phyloP scores from a whole-genome alignment of 2,888 invertebrate genomes.

The Ptychoptera albimana region DNA sequence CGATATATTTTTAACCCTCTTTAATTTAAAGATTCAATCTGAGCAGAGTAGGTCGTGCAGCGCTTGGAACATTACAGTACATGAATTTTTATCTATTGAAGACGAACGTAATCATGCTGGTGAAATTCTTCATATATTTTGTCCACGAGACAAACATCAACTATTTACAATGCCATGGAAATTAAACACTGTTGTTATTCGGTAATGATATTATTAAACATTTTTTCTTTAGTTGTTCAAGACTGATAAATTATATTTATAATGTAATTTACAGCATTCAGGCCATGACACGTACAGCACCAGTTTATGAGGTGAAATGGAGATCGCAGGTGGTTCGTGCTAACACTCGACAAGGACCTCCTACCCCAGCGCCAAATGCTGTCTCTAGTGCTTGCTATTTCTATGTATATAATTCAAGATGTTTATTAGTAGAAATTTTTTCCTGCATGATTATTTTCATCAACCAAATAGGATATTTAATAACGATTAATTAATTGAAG shows the following conservation, averaged over 20 bases:
- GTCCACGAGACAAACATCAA: conserved; percentile 51
- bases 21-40: conserved; percentile 15
- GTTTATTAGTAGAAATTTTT: too few relatives aligned
- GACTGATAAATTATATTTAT: neutral
- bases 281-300: conserved; percentile 50
- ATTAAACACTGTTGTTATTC: conserved; percentile 53
- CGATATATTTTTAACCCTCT: too few relatives aligned
- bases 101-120: conserved; percentile 42
- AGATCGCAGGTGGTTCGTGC: conserved; percentile 46
- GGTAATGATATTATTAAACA: conserved; percentile 28
- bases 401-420: too few relatives aligned
- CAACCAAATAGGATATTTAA: too few relatives aligned
- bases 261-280: conserved; percentile 36
- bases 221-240: too few relatives aligned
- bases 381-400: neutral
- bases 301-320: conserved; percentile 52
- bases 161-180: conserved; percentile 52
- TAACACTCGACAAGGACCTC: conserved; percentile 32
- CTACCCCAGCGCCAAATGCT: neutral
- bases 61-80: conserved; percentile 58
- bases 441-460: too few relatives aligned
- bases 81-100: conserved; percentile 42
- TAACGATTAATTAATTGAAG: too few relatives aligned
- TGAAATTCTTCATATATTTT: conserved; percentile 49
- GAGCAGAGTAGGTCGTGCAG: conserved; percentile 46